These are phyloP conservation scores for Cephalopterus ornatus DNA, from an alignment of 2,113 vertebrate species.

Conservation along the genomic window DNA sequence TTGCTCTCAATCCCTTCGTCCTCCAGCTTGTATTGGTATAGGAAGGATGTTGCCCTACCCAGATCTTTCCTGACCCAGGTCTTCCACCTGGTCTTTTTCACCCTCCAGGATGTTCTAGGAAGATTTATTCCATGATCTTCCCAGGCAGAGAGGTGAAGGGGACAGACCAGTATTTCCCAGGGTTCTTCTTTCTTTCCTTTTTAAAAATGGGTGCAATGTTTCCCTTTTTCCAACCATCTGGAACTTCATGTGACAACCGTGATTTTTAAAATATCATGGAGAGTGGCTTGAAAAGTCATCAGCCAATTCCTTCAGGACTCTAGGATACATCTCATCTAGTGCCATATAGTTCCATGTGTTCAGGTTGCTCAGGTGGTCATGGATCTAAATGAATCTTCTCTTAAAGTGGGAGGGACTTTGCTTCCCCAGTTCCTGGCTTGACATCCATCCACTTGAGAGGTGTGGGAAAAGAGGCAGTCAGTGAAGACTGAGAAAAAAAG, in stretches of 20 bases:
- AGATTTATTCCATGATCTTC: neutral
- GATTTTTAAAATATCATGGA: neutral
- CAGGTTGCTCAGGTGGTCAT: neutral
- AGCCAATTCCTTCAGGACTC: neutral
- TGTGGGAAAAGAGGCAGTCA: neutral
- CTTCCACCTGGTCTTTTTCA: neutral
- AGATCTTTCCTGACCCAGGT: neutral
- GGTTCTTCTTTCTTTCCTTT: neutral
- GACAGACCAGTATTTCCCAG: neutral
- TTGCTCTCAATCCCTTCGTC: neutral
- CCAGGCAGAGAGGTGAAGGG: neutral
- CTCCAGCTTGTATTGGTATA: neutral
- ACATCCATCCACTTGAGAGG: no score
- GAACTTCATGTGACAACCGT: neutral
- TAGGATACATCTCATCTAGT: neutral
- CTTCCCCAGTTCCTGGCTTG: neutral
- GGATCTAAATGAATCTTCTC: neutral
- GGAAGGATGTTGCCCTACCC: neutral
- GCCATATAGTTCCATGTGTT: neutral
- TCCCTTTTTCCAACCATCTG: neutral
- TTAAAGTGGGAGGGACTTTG: no score
- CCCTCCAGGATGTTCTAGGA: neutral
- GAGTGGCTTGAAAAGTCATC: neutral
- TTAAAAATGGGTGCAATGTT: neutral
- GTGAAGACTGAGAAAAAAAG: neutral